These are phyloP conservation scores for Leucophenga montana DNA, from an alignment of 2,888 invertebrate species.

Conservation along the genomic window DNA sequence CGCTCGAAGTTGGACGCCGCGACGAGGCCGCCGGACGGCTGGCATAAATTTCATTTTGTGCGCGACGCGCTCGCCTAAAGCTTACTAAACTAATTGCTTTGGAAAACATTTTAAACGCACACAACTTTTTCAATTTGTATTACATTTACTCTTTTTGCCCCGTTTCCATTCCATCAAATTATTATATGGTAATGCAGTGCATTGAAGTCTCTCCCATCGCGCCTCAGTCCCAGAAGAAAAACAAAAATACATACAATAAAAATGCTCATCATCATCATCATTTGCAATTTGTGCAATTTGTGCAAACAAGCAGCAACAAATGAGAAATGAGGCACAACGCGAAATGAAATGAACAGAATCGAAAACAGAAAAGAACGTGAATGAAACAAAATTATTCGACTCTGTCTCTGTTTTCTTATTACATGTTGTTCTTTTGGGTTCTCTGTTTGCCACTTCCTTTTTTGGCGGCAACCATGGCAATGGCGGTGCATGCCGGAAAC, in stretches of 20 bases:
- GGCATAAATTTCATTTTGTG: slow-evolving; percentile 9
- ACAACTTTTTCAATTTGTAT: slow-evolving; percentile 57
- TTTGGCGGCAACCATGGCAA: background rate
- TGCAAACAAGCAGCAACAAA: slow-evolving; percentile 15
- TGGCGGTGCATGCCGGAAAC: slow-evolving; percentile 50
- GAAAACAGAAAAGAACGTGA: background rate
- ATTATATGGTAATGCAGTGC: background rate
- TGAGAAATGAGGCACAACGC: background rate
- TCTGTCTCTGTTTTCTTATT: too few species aligned
- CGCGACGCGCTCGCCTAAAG: slow-evolving; percentile 38
- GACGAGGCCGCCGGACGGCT: slow-evolving; percentile 1
- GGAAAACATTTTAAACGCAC: slow-evolving; percentile 48
- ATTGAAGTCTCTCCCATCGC: slow-evolving; percentile 38
- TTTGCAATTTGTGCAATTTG: slow-evolving; percentile 7
- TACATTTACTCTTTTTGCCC: slow-evolving; percentile 31
- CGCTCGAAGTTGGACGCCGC: background rate
- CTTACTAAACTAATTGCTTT: slow-evolving; percentile 61
- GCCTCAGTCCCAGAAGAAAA: background rate
- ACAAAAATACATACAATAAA: background rate
- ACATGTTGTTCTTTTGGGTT: background rate
- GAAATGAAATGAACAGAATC: slow-evolving; percentile 6
- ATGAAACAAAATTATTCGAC: too few species aligned
- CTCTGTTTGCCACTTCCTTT: background rate
- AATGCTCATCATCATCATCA: slow-evolving; percentile 11
- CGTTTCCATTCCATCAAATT: too few species aligned